Evolutionary conservation across 2,113 vertebrate species (phyloP), one percentile per base, ranked within the genome.

Genomic region (Vireo altiloquus): DNA sequence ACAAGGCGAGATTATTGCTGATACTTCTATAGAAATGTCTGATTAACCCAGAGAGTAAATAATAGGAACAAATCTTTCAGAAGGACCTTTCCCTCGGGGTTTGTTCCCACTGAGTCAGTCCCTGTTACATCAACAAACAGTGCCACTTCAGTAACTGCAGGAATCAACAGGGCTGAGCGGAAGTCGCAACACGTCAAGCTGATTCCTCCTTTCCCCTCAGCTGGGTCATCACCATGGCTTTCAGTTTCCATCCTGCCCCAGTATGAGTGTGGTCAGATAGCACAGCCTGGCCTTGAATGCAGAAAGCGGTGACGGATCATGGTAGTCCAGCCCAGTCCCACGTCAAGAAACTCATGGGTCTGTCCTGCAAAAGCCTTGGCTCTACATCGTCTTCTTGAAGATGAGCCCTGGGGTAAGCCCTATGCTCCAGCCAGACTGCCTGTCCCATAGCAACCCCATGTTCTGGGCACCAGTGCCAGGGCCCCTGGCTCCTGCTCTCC

Each of bases 81-180:
- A 59, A 84, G 80, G 87, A 93, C 83, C 72, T 95, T 93, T 94
- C 90, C 68, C 77, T 42, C 15, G 6, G 69, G 82, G 72, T 86
- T 94, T 87, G 61, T 96, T 96, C 79, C 93, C 94, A 90, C 82
- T 95, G 90, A 97, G 75, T 95, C 93, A 97, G 93, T 79, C 86
- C 54, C 76, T 80, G 49, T 96, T 92, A 83, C 79, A 56, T 91
- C 72, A 89, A 76, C 74, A 96, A 83, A 61, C 75, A 63, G 82
- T 70, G 82, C 50, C 79, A 59, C 90, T 90, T 80, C 88, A 92
- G 54, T 66, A 65, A 90, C 75, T 86, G 64, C 56, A 44, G 79
- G 52, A 92, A 71, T 90, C 71, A 82, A 77, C 47, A 66, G 65
- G 31, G 54, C 59, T 46, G 71, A 86, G 84, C 1, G 13, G 87